A percentile compares a stretch with the other conserved stretches of the same genome.
These are phyloP conservation scores for Struthidea cinerea DNA, from an alignment of 2,113 vertebrate genomes.

Conservation along the genomic window DNA sequence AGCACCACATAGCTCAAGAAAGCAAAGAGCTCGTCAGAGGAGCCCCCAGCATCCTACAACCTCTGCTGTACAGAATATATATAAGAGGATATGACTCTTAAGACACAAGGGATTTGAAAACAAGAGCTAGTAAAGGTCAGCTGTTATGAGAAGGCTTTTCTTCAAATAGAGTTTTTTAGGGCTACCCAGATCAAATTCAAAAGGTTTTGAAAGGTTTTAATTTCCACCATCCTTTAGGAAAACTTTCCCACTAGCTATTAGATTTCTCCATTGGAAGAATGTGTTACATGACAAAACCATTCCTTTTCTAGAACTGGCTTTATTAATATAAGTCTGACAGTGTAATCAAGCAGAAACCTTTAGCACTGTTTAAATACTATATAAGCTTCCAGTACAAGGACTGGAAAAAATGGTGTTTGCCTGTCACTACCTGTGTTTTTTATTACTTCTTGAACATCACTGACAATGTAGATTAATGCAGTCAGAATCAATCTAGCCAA, in stretches of 20 bases:
- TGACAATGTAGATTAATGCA: background rate
- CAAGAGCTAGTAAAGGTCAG: constrained; percentile 32
- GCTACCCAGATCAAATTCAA: constrained; percentile 19
- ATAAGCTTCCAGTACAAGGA: background rate
- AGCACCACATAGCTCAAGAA: background rate
- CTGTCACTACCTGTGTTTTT: background rate
- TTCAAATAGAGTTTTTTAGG: constrained; percentile 42
- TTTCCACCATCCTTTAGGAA: constrained; percentile 22
- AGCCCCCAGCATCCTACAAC: background rate
- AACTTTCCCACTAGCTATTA: background rate
- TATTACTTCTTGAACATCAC: background rate
- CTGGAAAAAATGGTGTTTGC: background rate
- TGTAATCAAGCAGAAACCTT: background rate
- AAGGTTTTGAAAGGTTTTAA: constrained; percentile 24
- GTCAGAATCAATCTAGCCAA: background rate
- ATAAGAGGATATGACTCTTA: background rate
- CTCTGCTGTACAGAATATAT: background rate
- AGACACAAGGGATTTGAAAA: constrained; percentile 16
- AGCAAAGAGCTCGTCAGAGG: background rate
- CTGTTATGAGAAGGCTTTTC: constrained; percentile 41
- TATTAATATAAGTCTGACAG: constrained; percentile 1
- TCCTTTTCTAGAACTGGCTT: background rate
- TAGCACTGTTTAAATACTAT: background rate
- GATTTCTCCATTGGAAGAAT: constrained; percentile 9
- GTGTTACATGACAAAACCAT: background rate